Conservation (phyloP, 1,140 invertebrate genomes). For the Drosophila equinoxialis region DNA sequence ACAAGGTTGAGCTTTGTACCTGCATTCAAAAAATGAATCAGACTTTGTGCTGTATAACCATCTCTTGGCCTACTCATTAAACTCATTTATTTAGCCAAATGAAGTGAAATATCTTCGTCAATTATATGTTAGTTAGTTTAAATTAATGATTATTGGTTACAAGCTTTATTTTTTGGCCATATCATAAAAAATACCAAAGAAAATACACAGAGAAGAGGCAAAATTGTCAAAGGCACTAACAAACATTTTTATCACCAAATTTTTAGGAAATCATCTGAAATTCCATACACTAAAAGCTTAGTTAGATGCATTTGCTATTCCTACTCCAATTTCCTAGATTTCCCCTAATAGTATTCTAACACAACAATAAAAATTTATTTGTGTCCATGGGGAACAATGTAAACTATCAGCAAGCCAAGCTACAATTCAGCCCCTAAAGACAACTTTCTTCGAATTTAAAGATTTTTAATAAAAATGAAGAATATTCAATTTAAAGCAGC, state of each 20-base stretch:
- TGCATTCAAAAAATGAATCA: constrained; percentile 12
- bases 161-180: background rate
- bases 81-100: background rate
- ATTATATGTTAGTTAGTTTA: background rate
- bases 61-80: background rate
- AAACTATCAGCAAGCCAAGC: too few species aligned
- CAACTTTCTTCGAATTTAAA: too few species aligned
- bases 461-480: too few species aligned
- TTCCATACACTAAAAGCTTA: too few species aligned
- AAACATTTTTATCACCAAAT: background rate
- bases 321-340: too few species aligned
- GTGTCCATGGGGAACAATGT: too few species aligned
- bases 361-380: too few species aligned
- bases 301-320: too few species aligned
- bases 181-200: constrained; percentile 3
- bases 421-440: too few species aligned
- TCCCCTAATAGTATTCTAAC: background rate
- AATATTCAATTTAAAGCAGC: too few species aligned
- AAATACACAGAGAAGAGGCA: background rate
- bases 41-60: background rate
- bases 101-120: background rate
- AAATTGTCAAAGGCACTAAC: background rate
- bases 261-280: background rate
- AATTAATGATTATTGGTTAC: constrained; percentile 4
- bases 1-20: constrained; percentile 1